A percentile compares a stretch with the other conserved stretches of the same genome.
Conservation (phyloP, 1,140 invertebrate species). For the Agrypnia vestita region DNA sequence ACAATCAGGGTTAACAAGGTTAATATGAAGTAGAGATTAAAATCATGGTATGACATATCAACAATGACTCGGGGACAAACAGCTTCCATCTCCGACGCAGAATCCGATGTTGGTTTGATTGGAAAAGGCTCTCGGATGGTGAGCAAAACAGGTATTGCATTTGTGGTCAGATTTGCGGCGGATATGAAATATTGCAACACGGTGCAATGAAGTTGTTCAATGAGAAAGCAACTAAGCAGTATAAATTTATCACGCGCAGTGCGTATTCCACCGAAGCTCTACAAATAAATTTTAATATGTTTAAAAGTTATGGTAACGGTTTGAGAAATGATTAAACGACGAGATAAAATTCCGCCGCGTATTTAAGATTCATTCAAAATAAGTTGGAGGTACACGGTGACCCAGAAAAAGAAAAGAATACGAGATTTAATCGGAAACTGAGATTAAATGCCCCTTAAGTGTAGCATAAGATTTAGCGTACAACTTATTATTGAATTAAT, state of each 20-base stretch:
- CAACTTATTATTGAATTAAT: no score
- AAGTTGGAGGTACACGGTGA: no score
- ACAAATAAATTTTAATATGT: no score
- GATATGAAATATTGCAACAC: conserved; percentile 28
- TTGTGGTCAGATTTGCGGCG: conserved; percentile 26
- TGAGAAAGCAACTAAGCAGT: conserved; percentile 3
- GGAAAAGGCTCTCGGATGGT: conserved; percentile 6
- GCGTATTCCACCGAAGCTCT: neutral
- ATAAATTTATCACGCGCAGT: conserved; percentile 9
- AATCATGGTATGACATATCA: neutral
- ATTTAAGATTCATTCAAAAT: no score
- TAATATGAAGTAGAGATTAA: neutral
- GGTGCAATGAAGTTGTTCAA: conserved; percentile 27
- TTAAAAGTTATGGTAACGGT: no score
- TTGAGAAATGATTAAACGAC: no score
- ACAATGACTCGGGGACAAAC: neutral
- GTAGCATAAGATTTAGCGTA: no score
- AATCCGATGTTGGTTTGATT: neutral
- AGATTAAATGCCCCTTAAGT: no score
- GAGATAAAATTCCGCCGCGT: no score
- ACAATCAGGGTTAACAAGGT: neutral
- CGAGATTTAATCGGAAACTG: no score
- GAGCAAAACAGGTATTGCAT: conserved; percentile 25
- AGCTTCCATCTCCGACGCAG: neutral
- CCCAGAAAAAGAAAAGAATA: no score